Percentiles rank a stretch among this genome's conserved stretches.
These are phyloP conservation scores for Pemphredon lugubris DNA, from an alignment of 2,888 invertebrate species.

Conservation along the genomic window DNA sequence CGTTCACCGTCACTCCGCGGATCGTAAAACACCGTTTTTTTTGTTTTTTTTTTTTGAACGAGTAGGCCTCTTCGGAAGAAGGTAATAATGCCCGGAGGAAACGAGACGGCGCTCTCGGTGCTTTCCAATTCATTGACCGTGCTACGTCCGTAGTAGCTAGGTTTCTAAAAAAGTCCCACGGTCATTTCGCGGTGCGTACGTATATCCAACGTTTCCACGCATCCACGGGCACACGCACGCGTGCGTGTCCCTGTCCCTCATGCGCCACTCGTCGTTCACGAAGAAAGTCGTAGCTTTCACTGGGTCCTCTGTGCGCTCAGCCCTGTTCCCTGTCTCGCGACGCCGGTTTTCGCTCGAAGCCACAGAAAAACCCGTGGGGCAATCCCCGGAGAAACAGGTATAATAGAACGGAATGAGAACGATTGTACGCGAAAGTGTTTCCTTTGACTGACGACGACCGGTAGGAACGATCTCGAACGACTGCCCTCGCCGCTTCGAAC, in stretches of 20 bases:
- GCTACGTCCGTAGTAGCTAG: constrained; percentile 23
- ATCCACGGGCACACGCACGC: constrained; percentile 26
- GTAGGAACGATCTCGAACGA: background rate
- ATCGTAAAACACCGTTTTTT: no score
- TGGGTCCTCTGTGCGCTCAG: constrained; percentile 31
- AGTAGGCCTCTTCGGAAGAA: no score
- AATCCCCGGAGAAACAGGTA: constrained; percentile 5
- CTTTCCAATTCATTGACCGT: constrained; percentile 64
- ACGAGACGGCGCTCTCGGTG: constrained; percentile 21
- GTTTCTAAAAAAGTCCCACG: constrained; percentile 66
- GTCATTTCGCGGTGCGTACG: constrained; percentile 55
- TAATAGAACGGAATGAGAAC: background rate
- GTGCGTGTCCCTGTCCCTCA: constrained; percentile 21
- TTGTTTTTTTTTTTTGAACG: no score
- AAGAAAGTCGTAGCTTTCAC: constrained; percentile 65
- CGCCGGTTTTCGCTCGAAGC: constrained; percentile 28
- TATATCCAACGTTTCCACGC: constrained; percentile 15
- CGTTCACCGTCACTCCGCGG: no score
- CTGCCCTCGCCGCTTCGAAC: no score
- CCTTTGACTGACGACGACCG: background rate
- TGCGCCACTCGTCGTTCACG: constrained; percentile 25
- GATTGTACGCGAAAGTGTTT: constrained; percentile 32
- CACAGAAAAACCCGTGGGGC: constrained; percentile 23
- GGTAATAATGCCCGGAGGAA: constrained; percentile 22
- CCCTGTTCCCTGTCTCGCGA: constrained; percentile 15